These are phyloP conservation scores for Dasypolia templi DNA, from an alignment of 2,888 invertebrate species.

Conservation along the genomic window DNA sequence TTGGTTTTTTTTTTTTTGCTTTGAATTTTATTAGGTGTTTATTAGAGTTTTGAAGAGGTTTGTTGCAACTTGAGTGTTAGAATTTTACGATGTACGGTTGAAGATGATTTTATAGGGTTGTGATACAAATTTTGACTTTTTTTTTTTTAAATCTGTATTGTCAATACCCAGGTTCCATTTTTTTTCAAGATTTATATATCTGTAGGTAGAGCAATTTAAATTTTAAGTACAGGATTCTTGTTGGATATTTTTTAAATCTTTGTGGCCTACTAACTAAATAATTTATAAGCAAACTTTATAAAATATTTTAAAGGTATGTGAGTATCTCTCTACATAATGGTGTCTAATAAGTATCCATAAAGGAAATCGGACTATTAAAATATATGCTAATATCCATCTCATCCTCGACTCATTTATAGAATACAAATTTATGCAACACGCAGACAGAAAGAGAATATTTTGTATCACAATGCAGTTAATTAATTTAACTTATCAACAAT, in stretches of 20 bases:
- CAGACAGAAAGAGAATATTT: slow-evolving; percentile 40
- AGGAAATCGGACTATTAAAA: slow-evolving; percentile 46
- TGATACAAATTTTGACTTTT: background rate
- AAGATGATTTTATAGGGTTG: background rate
- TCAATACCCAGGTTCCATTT: background rate
- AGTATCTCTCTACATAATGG: background rate
- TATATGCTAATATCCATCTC: slow-evolving; percentile 35
- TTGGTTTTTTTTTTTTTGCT: background rate
- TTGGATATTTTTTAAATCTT: background rate
- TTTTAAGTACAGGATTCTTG: background rate
- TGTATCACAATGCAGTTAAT: slow-evolving; percentile 35
- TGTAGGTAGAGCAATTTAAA: too few species aligned
- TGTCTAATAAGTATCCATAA: slow-evolving; percentile 1
- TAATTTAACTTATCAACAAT: slow-evolving; percentile 60
- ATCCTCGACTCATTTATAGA: slow-evolving; percentile 19
- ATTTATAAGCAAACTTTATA: background rate
- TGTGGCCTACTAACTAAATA: background rate
- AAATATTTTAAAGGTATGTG: background rate
- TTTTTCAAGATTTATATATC: background rate
- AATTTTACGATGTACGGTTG: background rate
- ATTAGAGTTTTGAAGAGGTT: background rate
- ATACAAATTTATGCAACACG: slow-evolving; percentile 51
- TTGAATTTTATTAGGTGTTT: slow-evolving; percentile 24
- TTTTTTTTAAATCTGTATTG: background rate
- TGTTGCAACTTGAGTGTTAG: background rate